Percentiles rank a stretch among this genome's conserved stretches.
These are phyloP conservation scores for Micropoecilia bifurca DNA, from an alignment of 2,797 vertebrate species.

Conservation along the genomic window DNA sequence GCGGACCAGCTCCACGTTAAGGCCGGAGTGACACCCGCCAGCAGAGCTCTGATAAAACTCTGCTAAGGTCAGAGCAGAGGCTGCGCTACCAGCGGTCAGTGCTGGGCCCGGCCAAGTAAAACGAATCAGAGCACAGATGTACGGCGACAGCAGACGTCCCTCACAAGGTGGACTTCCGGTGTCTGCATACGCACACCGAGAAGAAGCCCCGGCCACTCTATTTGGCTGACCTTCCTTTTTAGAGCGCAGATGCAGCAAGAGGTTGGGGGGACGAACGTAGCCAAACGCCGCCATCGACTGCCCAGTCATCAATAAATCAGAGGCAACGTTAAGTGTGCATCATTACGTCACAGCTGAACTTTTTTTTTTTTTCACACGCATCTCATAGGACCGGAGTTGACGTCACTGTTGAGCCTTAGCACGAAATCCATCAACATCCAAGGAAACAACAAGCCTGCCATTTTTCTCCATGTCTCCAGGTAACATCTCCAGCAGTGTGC, in stretches of 20 bases:
- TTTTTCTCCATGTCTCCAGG: slow-evolving; percentile 82
- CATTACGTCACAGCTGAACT: slow-evolving; percentile 12
- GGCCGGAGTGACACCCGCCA: slow-evolving; percentile 38
- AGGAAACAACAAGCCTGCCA: slow-evolving; percentile 6
- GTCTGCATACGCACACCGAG: slow-evolving; percentile 59
- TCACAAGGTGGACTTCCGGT: slow-evolving; percentile 71
- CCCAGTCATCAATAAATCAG: slow-evolving; percentile 62
- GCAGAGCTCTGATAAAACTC: slow-evolving; percentile 52
- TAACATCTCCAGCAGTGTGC: slow-evolving; percentile 80
- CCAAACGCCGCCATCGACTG: slow-evolving; percentile 64
- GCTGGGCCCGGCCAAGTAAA: slow-evolving; percentile 43
- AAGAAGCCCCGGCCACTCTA: slow-evolving; percentile 63
- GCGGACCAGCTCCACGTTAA: slow-evolving; percentile 6
- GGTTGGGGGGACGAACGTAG: slow-evolving; percentile 52
- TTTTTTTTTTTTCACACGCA: background rate
- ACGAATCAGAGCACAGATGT: slow-evolving; percentile 71
- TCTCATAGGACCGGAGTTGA: background rate
- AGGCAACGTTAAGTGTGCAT: slow-evolving; percentile 26
- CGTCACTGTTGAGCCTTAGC: background rate
- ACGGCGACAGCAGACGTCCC: slow-evolving; percentile 68
- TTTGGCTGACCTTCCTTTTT: slow-evolving; percentile 84
- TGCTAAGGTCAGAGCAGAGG: slow-evolving; percentile 55
- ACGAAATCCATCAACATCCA: background rate
- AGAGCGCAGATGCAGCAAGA: slow-evolving; percentile 84
- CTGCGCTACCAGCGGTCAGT: slow-evolving; percentile 42